These are phyloP conservation scores for Pammene fasciana DNA, from an alignment of 2,888 invertebrate genomes.

Conservation along the genomic window DNA sequence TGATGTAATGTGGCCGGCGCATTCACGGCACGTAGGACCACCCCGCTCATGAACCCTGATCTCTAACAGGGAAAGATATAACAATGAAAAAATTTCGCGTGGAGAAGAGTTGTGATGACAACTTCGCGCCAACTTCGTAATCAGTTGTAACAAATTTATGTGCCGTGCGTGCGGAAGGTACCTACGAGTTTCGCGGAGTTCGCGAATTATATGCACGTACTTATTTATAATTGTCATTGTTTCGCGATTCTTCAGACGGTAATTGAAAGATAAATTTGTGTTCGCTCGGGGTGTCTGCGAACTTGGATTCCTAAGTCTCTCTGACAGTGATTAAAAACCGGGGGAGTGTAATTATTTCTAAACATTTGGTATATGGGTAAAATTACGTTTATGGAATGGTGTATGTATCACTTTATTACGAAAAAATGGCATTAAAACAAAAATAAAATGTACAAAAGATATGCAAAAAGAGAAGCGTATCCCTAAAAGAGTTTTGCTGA, in stretches of 20 bases:
- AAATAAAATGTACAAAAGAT: too few relatives aligned
- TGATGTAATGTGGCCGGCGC: slow-evolving; percentile 72
- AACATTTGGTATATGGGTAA: slow-evolving; percentile 5
- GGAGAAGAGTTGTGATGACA: slow-evolving; percentile 79
- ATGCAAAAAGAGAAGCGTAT: too few relatives aligned
- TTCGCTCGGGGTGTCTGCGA: slow-evolving; percentile 29
- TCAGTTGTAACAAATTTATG: slow-evolving; percentile 81
- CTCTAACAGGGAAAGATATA: slow-evolving; percentile 75
- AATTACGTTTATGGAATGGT: slow-evolving; percentile 17
- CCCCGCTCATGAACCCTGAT: slow-evolving; percentile 80
- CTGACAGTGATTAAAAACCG: slow-evolving; percentile 33
- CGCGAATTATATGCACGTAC: slow-evolving; percentile 39
- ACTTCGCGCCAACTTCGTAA: slow-evolving; percentile 76
- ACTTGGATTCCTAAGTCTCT: slow-evolving; percentile 26
- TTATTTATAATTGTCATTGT: slow-evolving; percentile 41
- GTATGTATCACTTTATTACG: too few relatives aligned
- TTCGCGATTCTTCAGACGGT: slow-evolving; percentile 36
- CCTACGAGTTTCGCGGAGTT: slow-evolving; percentile 44
- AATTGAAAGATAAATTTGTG: slow-evolving; percentile 40
- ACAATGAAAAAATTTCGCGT: slow-evolving; percentile 76
- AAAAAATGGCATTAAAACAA: too few relatives aligned
- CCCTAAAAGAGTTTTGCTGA: too few relatives aligned
- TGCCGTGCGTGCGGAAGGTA: slow-evolving; percentile 67
- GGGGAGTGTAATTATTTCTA: slow-evolving; percentile 11
- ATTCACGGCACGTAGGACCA: slow-evolving; percentile 80